Percentiles rank a stretch among this genome's conserved stretches.
These are phyloP conservation scores for Eristalis arbustorum DNA, from an alignment of 2,888 invertebrate genomes.

Conservation along the genomic window DNA sequence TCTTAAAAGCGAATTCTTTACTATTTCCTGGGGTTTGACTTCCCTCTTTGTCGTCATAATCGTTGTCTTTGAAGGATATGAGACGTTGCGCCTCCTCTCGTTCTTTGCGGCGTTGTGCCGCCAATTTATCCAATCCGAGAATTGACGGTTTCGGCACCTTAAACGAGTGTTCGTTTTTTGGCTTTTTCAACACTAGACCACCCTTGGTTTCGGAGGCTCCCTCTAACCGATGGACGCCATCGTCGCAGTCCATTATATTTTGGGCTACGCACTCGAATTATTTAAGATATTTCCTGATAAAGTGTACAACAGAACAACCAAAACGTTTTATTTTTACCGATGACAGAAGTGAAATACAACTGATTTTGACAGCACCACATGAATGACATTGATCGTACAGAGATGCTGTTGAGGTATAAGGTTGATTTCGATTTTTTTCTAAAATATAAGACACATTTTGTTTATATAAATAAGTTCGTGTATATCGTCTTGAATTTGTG, in stretches of 20 bases:
- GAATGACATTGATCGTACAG: not conserved
- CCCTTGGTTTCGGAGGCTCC: constrained; percentile 84
- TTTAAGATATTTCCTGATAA: not conserved
- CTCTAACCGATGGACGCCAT: constrained; percentile 85
- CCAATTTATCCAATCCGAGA: constrained; percentile 91
- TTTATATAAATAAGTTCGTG: not conserved
- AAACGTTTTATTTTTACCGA: constrained; percentile 69
- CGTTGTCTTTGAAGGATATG: constrained; percentile 84
- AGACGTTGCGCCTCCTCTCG: constrained; percentile 84
- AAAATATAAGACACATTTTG: not conserved
- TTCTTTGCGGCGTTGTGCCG: constrained; percentile 86
- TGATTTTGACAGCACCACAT: constrained; percentile 47
- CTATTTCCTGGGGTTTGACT: constrained; percentile 66
- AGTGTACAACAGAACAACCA: not conserved
- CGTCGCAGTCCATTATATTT: constrained; percentile 72
- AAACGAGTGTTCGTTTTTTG: constrained; percentile 81
- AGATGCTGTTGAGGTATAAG: not conserved
- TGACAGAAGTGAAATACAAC: constrained; percentile 62
- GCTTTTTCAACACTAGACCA: constrained; percentile 87
- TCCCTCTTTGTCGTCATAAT: constrained; percentile 79
- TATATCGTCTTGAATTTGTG: constrained; percentile 1
- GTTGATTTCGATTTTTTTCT: too few relatives aligned
- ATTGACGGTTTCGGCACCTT: constrained; percentile 89
- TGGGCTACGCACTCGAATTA: not conserved
- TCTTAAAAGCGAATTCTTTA: constrained; percentile 78